phyloP scores from a whole-genome alignment of 2,888 invertebrate genomes.

The Coecobrya sp. region DNA sequence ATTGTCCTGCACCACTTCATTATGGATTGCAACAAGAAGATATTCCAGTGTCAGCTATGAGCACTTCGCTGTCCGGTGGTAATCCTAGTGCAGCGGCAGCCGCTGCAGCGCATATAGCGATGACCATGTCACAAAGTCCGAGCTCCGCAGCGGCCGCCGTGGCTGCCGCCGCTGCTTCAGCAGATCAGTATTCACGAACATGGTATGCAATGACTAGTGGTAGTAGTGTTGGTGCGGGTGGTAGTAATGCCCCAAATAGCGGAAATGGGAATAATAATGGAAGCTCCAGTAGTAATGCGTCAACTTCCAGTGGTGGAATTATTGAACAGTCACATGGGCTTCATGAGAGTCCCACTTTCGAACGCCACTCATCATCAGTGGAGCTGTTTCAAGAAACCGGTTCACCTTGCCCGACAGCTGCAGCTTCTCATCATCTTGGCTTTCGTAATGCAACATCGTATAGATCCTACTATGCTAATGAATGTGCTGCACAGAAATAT shows the following conservation, averaged over 20 bases:
- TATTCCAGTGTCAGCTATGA: constrained; percentile 78
- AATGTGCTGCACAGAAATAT: constrained; percentile 85
- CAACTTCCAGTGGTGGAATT: constrained; percentile 37
- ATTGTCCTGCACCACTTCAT: constrained; percentile 79
- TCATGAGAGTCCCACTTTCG: constrained; percentile 77
- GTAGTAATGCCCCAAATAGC: constrained; percentile 67
- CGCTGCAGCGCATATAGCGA: constrained; percentile 81
- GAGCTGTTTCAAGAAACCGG: constrained; percentile 81
- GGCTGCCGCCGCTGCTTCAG: constrained; percentile 76
- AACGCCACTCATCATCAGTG: constrained; percentile 80
- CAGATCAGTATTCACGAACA: constrained; percentile 83
- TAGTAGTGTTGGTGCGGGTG: constrained; percentile 74
- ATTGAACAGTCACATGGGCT: constrained; percentile 64
- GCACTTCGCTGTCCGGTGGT: constrained; percentile 73
- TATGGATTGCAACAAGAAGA: constrained; percentile 83
- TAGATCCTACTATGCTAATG: constrained; percentile 85
- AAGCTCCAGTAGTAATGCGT: constrained; percentile 19
- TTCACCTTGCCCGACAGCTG: constrained; percentile 81
- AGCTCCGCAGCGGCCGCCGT: constrained; percentile 78
- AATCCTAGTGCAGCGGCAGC: constrained; percentile 80
- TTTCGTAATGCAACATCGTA: constrained; percentile 83
- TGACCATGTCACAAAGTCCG: constrained; percentile 81
- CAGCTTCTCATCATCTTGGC: constrained; percentile 79
- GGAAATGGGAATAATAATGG: constrained; percentile 45
- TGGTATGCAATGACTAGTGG: constrained; percentile 84